Conservation (phyloP, 2,797 vertebrate genomes). For the Chromis chromis region DNA sequence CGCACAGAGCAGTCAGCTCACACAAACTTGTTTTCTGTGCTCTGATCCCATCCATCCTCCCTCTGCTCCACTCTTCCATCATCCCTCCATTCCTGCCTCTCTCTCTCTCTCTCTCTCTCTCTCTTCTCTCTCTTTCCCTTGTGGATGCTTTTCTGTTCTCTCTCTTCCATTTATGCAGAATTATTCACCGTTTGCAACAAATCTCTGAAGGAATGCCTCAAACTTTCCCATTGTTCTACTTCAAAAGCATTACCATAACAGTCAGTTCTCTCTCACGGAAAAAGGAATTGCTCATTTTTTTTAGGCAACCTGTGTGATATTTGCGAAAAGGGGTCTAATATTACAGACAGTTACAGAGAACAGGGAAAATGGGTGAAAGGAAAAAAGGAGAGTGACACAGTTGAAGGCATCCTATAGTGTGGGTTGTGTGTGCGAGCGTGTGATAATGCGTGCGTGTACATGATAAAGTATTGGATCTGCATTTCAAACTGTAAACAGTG, state of each 20-base stretch:
- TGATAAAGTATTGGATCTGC: slow-evolving; percentile 36
- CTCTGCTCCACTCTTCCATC: slow-evolving; percentile 26
- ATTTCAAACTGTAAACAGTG: slow-evolving; percentile 47
- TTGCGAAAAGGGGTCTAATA: slow-evolving; percentile 54
- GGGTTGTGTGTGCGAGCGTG: not conserved
- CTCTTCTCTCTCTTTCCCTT: slow-evolving; percentile 35
- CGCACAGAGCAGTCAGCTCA: slow-evolving; percentile 49
- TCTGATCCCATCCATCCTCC: slow-evolving; percentile 71
- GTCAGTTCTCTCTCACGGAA: slow-evolving; percentile 50
- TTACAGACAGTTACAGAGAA: slow-evolving; percentile 41
- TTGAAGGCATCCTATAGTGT: slow-evolving; percentile 33
- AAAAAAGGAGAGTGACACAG: slow-evolving; percentile 33
- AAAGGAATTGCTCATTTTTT: slow-evolving; percentile 44
- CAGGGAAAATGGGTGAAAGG: not conserved
- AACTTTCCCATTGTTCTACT: slow-evolving; percentile 75
- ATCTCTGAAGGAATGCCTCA: slow-evolving; percentile 70
- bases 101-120: slow-evolving; percentile 23
- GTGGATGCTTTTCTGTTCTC: slow-evolving; percentile 65
- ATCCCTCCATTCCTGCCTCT: slow-evolving; percentile 26
- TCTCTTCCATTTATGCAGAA: slow-evolving; percentile 77
- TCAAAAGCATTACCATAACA: slow-evolving; percentile 73
- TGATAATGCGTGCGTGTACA: slow-evolving; percentile 1
- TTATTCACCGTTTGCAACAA: slow-evolving; percentile 76
- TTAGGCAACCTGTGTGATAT: slow-evolving; percentile 64
- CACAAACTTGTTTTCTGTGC: slow-evolving; percentile 67